Evolutionary conservation across 2,797 vertebrate species (phyloP), one percentile per base, ranked within the genome.

Genomic region (Clarias fuscus): DNA sequence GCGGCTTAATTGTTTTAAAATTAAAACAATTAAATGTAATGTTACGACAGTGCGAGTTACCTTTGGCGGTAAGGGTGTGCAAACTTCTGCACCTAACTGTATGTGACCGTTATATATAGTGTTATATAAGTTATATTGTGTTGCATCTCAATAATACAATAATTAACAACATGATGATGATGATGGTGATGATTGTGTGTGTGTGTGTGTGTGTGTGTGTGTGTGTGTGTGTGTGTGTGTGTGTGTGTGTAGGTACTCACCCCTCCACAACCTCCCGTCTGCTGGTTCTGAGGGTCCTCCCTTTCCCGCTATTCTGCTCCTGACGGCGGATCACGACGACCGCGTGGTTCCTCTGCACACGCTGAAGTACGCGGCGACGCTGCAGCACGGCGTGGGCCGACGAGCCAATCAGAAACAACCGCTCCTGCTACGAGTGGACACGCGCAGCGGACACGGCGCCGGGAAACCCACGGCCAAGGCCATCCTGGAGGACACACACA

Each of bases 341-440:
- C 95, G 95, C 0, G 95, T 96, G 88, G 95, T 96, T 4, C 95
- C 95, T 24, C 92, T 96, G 37, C 95, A 96, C 93, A 96, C 95
- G 0, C 92, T 96, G 20, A 96, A 96, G 91, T 96, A 93, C 72
- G 92, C 91, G 0, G 95, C 95, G 0, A 48, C 94, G 4, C 84
- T 96, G 91, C 95, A 96, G 93, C 67, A 90, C 8, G 89, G 89
- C 0, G 92, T 95, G 71, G 95, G 94, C 53, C 64, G 82, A 83
- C 89, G 89, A 81, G 58, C 91, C 0, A 68, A 0, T 68, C 95
- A 96, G 92, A 89, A 24, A 0, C 93, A 93, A 87, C 95, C 95
- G 0, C 91, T 96, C 61, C 86, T 96, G 91, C 91, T 96, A 61
- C 85, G 95, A 30, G 92, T 96, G 64, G 95, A 96, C 92, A 95